Percentiles rank a stretch among this genome's conserved stretches.
phyloP scores from a whole-genome alignment of 2,888 invertebrate species.

The Germaria angustata region DNA sequence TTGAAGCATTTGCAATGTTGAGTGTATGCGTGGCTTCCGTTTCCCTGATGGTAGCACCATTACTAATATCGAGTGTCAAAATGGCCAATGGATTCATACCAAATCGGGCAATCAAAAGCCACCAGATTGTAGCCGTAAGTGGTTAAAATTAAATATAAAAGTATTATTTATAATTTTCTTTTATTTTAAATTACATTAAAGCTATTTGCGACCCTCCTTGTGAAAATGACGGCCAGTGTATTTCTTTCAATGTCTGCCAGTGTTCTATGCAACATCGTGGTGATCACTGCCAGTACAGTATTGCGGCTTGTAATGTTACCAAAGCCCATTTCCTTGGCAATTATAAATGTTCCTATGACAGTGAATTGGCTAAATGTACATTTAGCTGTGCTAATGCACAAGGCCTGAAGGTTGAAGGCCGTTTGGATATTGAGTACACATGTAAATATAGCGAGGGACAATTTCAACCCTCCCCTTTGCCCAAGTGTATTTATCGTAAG shows the following conservation, averaged over 20 bases:
- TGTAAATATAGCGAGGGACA: constrained; percentile 85
- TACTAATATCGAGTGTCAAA: constrained; percentile 85
- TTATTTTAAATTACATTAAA: too few species aligned
- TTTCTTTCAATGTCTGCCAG: constrained; percentile 88
- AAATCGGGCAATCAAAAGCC: constrained; percentile 83
- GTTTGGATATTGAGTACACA: constrained; percentile 83
- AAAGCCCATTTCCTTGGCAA: constrained; percentile 88
- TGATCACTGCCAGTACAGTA: constrained; percentile 78
- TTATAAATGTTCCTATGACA: constrained; percentile 85
- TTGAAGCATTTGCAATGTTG: constrained; percentile 84
- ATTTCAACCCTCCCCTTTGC: constrained; percentile 86
- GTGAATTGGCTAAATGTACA: constrained; percentile 83
- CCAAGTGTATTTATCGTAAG: constrained; percentile 86
- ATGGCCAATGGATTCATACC: constrained; percentile 86
- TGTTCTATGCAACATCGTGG: constrained; percentile 85
- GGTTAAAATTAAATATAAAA: too few species aligned
- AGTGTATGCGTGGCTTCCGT: constrained; percentile 84
- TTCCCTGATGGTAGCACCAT: constrained; percentile 87
- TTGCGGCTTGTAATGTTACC: constrained; percentile 80
- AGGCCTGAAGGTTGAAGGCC: constrained; percentile 83
- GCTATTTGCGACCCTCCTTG: constrained; percentile 87
- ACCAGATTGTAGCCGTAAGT: constrained; percentile 87
- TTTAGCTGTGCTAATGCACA: constrained; percentile 83
- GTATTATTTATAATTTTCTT: too few species aligned
- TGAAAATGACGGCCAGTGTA: constrained; percentile 89